Conservation (phyloP, 1,140 invertebrate genomes). For the Arion vulgaris region DNA sequence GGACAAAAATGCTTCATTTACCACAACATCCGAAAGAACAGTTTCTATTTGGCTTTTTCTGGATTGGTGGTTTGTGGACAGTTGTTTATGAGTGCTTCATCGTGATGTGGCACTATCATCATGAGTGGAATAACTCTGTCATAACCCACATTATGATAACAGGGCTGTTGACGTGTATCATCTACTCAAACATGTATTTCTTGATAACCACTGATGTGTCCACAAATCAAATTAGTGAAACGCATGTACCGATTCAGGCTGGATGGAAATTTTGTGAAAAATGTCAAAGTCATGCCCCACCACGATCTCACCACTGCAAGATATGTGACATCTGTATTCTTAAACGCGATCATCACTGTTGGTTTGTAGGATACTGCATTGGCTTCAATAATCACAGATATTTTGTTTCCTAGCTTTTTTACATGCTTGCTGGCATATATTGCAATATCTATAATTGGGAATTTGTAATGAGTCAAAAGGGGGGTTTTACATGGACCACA, state of each 20-base stretch:
- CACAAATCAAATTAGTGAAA: constrained; percentile 27
- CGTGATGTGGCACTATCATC: constrained; percentile 4
- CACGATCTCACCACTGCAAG: constrained; percentile 87
- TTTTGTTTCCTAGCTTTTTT: constrained; percentile 89
- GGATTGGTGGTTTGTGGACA: constrained; percentile 21
- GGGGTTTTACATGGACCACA: constrained; percentile 44
- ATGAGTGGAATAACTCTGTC: constrained; percentile 6
- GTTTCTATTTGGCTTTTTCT: constrained; percentile 16
- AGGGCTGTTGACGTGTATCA: constrained; percentile 44
- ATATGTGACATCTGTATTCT: constrained; percentile 87
- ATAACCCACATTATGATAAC: constrained; percentile 39
- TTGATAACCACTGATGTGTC: constrained; percentile 48
- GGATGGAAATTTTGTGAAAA: constrained; percentile 53
- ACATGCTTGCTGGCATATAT: constrained; percentile 72
- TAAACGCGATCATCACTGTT: constrained; percentile 95
- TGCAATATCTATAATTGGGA: constrained; percentile 59
- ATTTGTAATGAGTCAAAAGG: constrained; percentile 54
- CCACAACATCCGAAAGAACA: background rate
- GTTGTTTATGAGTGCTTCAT: background rate
- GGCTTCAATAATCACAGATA: constrained; percentile 92
- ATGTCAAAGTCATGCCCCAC: constrained; percentile 51
- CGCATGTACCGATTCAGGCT: constrained; percentile 14
- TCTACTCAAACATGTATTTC: constrained; percentile 56
- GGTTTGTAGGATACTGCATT: constrained; percentile 90
- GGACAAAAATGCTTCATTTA: constrained; percentile 23